Evolutionary conservation across 2,888 invertebrate species (phyloP).

Genomic region (Lithodes maja): DNA sequence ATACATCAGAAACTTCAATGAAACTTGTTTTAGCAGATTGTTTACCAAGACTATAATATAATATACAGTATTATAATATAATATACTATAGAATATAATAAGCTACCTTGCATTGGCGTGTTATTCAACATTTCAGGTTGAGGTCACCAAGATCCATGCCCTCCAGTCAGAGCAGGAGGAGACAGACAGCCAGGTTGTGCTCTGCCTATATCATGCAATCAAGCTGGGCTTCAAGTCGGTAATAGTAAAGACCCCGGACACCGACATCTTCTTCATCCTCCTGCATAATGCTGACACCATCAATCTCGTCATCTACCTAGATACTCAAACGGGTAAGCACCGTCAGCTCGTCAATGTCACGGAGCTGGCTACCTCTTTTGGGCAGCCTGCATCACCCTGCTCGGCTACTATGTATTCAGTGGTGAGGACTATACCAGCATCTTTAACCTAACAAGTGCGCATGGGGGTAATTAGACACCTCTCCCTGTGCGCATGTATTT

Average conservation of each 20-base stretch:
- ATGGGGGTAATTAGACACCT: too few relatives aligned
- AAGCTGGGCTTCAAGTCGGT: not conserved
- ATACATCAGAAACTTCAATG: not conserved
- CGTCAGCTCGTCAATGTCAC: slow-evolving; percentile 2
- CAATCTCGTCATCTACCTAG: slow-evolving; percentile 10
- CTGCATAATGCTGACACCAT: not conserved
- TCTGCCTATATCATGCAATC: not conserved
- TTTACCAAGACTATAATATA: too few relatives aligned
- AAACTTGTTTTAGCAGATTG: not conserved
- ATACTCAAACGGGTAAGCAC: not conserved
- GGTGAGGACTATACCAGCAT: slow-evolving; percentile 19
- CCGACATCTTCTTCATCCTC: slow-evolving; percentile 1
- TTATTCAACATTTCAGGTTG: not conserved
- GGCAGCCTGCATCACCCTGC: not conserved
- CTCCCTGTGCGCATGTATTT: too few relatives aligned
- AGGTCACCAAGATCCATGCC: not conserved
- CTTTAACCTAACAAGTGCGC: too few relatives aligned
- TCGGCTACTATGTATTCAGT: slow-evolving; percentile 7
- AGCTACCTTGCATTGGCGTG: not conserved
- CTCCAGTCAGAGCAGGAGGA: not conserved
- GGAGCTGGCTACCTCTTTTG: not conserved
- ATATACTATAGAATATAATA: too few relatives aligned
- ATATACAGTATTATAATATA: too few relatives aligned
- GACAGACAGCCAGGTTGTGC: slow-evolving; percentile 18
- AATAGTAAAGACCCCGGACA: slow-evolving; percentile 7